These are phyloP conservation scores for Petrophora chlorosata DNA, from an alignment of 2,888 invertebrate genomes.

Conservation along the genomic window DNA sequence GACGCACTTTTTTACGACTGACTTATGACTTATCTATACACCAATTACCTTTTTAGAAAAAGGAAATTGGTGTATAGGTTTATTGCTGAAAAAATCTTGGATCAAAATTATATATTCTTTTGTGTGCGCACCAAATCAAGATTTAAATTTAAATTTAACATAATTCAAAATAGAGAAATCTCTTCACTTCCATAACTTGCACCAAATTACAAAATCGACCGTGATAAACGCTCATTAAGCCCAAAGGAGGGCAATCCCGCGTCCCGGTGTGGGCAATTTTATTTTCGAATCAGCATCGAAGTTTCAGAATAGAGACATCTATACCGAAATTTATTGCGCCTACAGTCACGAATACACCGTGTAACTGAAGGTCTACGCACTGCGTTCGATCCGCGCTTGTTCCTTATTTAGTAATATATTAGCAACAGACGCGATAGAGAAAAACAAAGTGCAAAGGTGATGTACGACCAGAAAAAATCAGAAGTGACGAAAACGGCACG, in stretches of 20 bases:
- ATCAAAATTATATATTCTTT: no score
- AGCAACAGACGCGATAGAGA: no score
- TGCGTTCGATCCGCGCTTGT: neutral
- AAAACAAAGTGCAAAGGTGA: no score
- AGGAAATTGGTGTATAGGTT: neutral
- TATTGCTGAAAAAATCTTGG: no score
- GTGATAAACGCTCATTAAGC: slow-evolving; percentile 70
- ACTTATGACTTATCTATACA: no score
- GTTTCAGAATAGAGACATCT: slow-evolving; percentile 48
- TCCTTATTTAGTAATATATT: no score
- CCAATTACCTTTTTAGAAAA: neutral
- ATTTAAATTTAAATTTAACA: neutral
- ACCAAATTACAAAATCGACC: slow-evolving; percentile 43
- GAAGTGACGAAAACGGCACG: no score
- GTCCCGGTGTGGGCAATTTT: slow-evolving; percentile 66
- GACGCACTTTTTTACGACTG: no score
- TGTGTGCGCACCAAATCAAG: no score
- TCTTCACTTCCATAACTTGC: slow-evolving; percentile 27
- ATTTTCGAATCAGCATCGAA: slow-evolving; percentile 53
- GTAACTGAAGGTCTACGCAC: slow-evolving; percentile 7
- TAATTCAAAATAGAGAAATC: neutral
- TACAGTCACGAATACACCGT: slow-evolving; percentile 30
- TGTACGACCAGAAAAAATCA: no score
- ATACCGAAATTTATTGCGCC: slow-evolving; percentile 34
- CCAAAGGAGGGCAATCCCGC: slow-evolving; percentile 65